A percentile compares a stretch with the other conserved stretches of the same genome.
Evolutionary conservation across 2,888 invertebrate species (phyloP).

Genomic region (Orgyia antiqua): DNA sequence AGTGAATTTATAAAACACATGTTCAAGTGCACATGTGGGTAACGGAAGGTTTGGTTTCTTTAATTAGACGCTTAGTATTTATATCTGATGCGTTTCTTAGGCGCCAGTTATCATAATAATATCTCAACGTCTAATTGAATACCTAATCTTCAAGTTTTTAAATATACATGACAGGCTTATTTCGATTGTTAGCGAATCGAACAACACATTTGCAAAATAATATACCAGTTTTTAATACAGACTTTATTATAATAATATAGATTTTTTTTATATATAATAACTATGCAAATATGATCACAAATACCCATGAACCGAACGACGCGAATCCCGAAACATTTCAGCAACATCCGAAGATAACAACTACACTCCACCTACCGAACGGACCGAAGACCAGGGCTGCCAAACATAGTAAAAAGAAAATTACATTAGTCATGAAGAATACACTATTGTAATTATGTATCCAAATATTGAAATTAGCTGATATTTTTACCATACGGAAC

Average conservation of each 20-base stretch:
- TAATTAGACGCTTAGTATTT: slow-evolving; percentile 47
- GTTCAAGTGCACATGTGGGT: slow-evolving; percentile 14
- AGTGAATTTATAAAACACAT: slow-evolving; percentile 1
- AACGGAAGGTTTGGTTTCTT: slow-evolving; percentile 27
- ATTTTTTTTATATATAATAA: slow-evolving; percentile 55
- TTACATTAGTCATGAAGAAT: too few species aligned
- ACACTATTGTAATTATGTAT: too few species aligned
- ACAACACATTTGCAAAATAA: slow-evolving; percentile 38
- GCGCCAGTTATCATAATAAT: slow-evolving; percentile 15
- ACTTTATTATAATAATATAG: slow-evolving; percentile 61
- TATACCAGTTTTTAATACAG: slow-evolving; percentile 53
- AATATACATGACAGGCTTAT: neutral
- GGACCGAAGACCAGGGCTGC: too few species aligned
- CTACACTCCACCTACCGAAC: slow-evolving; percentile 46
- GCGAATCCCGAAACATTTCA: slow-evolving; percentile 53
- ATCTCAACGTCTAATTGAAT: slow-evolving; percentile 1
- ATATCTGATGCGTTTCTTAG: slow-evolving; percentile 34
- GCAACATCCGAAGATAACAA: slow-evolving; percentile 53
- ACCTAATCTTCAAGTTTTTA: neutral
- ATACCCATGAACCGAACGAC: slow-evolving; percentile 71
- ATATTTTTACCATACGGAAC: too few species aligned
- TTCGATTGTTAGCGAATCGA: too few species aligned
- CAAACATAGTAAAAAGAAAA: too few species aligned
- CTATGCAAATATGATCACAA: slow-evolving; percentile 74
- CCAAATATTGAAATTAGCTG: too few species aligned